A percentile compares a stretch with the other conserved stretches of the same genome.
Evolutionary conservation across 2,888 invertebrate species (phyloP).

Genomic region (Mesorhabditis spiculigera): DNA sequence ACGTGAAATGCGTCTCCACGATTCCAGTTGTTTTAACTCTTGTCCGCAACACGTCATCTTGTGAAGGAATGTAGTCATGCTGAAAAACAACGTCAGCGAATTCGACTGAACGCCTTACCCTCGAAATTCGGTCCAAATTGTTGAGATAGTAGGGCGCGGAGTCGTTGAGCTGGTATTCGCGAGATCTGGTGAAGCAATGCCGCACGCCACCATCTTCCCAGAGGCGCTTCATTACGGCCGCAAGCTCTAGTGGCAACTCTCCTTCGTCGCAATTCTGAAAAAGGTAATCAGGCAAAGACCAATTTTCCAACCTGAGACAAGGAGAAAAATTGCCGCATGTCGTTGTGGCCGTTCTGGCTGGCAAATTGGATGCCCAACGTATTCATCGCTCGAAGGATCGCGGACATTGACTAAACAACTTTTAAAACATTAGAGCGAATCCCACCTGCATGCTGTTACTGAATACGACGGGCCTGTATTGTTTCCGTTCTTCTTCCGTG

Average conservation of each 20-base stretch:
- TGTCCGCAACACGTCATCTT: constrained; percentile 80
- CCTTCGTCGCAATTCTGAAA: constrained; percentile 17
- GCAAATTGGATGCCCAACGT: constrained; percentile 65
- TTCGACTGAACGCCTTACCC: constrained; percentile 60
- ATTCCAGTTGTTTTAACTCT: constrained; percentile 87
- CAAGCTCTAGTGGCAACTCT: constrained; percentile 77
- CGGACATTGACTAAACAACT: constrained; percentile 75
- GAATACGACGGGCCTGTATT: constrained; percentile 78
- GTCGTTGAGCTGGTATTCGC: constrained; percentile 83
- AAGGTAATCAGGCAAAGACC: constrained; percentile 4
- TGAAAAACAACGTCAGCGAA: constrained; percentile 57
- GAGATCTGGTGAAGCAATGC: constrained; percentile 65
- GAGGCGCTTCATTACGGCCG: constrained; percentile 78
- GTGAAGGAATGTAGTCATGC: constrained; percentile 77
- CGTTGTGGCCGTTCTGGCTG: constrained; percentile 67
- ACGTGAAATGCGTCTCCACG: constrained; percentile 84
- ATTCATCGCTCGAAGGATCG: constrained; percentile 86
- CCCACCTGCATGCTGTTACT: constrained; percentile 35
- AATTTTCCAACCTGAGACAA: constrained; percentile 15
- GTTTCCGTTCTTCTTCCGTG: constrained; percentile 81
- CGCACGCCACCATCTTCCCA: constrained; percentile 83
- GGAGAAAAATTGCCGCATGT: constrained; percentile 77
- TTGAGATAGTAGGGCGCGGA: constrained; percentile 86
- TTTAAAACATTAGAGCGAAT: not conserved
- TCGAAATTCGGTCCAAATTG: constrained; percentile 74